phyloP scores from a whole-genome alignment of 2,888 invertebrate genomes.

The Noctua pronuba region DNA sequence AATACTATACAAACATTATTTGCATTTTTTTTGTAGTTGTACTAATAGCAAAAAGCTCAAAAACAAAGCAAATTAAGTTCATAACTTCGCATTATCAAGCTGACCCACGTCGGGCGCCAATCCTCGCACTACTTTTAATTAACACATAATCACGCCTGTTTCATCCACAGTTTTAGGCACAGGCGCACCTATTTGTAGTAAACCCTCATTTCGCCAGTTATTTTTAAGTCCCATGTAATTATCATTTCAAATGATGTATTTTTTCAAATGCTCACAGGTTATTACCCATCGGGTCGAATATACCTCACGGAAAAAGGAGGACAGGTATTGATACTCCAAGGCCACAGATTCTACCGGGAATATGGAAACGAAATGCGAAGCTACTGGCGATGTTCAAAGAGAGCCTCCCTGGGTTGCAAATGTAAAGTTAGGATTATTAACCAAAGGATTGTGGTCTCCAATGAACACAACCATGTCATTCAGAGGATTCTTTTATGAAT shows the following conservation, averaged over 20 bases:
- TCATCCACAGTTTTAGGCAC: background rate
- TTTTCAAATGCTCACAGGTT: constrained; percentile 33
- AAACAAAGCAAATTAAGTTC: background rate
- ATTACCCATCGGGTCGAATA: constrained; percentile 68
- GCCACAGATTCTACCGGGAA: constrained; percentile 77
- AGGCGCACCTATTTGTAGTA: background rate
- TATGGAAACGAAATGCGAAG: constrained; percentile 76
- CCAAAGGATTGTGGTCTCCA: constrained; percentile 71
- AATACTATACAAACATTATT: background rate
- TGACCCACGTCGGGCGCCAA: background rate
- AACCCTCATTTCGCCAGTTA: background rate
- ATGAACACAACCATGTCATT: constrained; percentile 74
- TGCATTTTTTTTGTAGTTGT: background rate
- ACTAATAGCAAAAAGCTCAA: background rate
- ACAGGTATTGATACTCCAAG: constrained; percentile 74
- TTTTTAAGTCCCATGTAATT: background rate
- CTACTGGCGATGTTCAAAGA: constrained; percentile 81
- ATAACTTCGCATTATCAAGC: background rate
- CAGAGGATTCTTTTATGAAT: constrained; percentile 31
- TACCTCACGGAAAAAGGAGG: constrained; percentile 76
- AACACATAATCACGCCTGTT: background rate
- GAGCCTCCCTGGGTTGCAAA: constrained; percentile 74
- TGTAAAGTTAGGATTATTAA: constrained; percentile 76
- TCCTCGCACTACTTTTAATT: background rate
- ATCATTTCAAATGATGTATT: constrained; percentile 2